Conservation (phyloP, 2,113 vertebrate genomes). For the Edolisoma coerulescens region DNA sequence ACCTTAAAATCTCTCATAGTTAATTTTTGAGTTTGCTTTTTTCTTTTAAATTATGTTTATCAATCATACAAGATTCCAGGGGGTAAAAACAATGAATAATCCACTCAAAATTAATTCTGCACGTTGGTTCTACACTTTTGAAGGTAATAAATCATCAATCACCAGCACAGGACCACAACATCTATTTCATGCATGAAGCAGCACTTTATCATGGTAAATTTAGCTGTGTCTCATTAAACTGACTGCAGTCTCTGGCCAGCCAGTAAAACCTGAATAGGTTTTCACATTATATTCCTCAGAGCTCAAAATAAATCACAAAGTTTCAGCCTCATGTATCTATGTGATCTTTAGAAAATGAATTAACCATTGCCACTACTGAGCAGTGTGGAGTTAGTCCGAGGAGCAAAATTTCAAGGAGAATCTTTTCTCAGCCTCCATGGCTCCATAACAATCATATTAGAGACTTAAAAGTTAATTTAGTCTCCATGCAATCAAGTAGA, state of each 20-base stretch:
- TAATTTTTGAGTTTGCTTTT: neutral
- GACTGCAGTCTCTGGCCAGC: neutral
- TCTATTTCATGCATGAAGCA: constrained; percentile 7
- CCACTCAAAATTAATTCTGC: neutral
- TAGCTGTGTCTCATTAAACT: constrained; percentile 16
- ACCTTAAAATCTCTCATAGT: neutral
- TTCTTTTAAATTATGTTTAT: neutral
- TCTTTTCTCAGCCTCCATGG: neutral
- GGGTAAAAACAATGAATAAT: neutral
- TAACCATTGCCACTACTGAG: neutral
- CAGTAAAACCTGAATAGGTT: neutral
- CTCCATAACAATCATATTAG: neutral
- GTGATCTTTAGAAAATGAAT: neutral
- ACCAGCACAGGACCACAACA: neutral
- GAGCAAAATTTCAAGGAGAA: neutral
- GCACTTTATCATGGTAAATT: constrained; percentile 18
- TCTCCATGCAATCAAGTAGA: neutral
- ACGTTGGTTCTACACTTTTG: neutral
- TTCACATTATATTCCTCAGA: constrained; percentile 31
- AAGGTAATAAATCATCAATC: neutral
- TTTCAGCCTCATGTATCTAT: neutral
- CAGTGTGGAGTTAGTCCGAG: neutral
- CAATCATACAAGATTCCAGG: neutral
- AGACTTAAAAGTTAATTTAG: neutral
- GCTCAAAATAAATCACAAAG: constrained; percentile 28